Evolutionary conservation across 2,113 vertebrate species (phyloP).

Genomic region (Solenodon paradoxus): DNA sequence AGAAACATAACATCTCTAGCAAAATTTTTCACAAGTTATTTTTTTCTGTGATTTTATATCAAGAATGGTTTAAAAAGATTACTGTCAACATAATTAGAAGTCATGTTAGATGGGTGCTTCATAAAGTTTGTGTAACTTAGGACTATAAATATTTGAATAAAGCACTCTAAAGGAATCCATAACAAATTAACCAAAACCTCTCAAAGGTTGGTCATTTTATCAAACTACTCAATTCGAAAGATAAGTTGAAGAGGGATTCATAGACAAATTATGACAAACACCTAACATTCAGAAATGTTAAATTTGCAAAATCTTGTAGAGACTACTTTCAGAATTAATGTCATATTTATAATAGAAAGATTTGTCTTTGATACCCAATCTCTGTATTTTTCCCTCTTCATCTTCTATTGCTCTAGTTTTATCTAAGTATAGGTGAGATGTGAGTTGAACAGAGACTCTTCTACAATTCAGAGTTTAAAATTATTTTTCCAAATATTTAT

Average conservation of each 20-base stretch:
- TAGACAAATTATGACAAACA: background rate
- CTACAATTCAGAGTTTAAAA: background rate
- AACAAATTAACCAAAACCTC: background rate
- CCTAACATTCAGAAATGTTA: background rate
- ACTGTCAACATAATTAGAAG: background rate
- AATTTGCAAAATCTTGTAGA: background rate
- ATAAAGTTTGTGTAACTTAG: background rate
- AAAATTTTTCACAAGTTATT: background rate
- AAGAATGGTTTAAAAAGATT: background rate
- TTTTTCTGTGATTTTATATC: background rate
- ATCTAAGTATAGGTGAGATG: background rate
- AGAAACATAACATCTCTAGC: background rate
- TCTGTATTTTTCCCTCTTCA: background rate
- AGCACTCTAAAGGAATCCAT: background rate
- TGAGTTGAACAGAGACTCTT: background rate
- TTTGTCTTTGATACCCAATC: background rate
- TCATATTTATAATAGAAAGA: background rate
- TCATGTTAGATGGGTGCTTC: background rate
- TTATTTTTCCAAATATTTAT: background rate
- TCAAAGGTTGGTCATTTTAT: background rate
- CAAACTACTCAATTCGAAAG: background rate
- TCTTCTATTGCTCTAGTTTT: background rate
- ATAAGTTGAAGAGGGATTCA: background rate
- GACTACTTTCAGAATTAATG: background rate
- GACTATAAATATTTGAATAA: background rate